These are phyloP conservation scores for Ahaetulla prasina DNA, from an alignment of 2,113 vertebrate species.

Conservation along the genomic window DNA sequence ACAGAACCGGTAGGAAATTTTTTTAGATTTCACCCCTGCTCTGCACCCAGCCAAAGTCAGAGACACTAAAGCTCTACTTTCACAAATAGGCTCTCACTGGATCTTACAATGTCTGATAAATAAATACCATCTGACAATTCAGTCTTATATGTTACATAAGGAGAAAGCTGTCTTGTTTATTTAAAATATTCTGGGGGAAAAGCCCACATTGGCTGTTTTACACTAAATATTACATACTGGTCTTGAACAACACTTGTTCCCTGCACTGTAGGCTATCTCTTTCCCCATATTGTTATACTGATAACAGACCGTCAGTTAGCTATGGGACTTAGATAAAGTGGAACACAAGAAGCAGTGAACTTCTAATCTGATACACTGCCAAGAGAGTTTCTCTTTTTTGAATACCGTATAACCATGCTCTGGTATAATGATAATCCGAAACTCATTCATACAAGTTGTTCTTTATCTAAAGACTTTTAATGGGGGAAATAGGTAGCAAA, in stretches of 20 bases:
- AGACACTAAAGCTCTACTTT: neutral
- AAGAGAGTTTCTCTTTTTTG: neutral
- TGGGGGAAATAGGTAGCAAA: neutral
- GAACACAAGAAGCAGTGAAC: neutral
- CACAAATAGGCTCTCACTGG: neutral
- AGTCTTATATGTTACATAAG: neutral
- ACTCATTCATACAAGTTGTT: neutral
- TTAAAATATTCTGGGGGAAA: neutral
- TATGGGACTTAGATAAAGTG: neutral
- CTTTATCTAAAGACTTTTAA: neutral
- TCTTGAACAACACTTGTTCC: neutral
- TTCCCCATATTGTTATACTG: neutral
- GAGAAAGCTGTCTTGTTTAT: neutral
- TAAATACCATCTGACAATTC: neutral
- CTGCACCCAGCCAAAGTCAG: neutral
- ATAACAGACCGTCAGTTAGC: neutral
- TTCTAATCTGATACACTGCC: neutral
- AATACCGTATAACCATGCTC: neutral
- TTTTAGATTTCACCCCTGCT: too few relatives aligned
- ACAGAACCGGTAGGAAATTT: too few relatives aligned
- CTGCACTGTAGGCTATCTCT: neutral
- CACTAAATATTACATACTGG: neutral
- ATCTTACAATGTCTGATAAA: neutral
- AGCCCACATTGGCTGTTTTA: neutral
- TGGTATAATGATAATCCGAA: neutral